Conservation (phyloP, 2,888 invertebrate genomes). For the Sylvicola fuscatus region DNA sequence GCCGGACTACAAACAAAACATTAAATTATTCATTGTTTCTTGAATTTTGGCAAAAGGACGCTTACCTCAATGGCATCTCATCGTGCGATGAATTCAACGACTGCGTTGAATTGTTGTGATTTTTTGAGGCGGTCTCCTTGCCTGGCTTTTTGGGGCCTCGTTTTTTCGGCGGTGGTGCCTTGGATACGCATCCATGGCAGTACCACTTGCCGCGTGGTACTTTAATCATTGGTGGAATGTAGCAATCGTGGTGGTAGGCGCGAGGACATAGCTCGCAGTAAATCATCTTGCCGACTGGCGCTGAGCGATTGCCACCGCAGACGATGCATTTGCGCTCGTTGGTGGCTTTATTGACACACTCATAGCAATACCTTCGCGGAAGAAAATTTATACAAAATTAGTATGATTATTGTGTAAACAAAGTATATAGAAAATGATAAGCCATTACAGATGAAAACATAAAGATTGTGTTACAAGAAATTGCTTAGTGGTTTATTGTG, state of each 20-base stretch:
- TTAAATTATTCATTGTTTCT: neutral
- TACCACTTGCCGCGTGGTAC: conserved; percentile 76
- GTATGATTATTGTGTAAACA: too few relatives aligned
- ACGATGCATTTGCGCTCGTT: conserved; percentile 87
- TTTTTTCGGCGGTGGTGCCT: conserved; percentile 57
- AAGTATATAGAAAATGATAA: too few relatives aligned
- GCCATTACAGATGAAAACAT: too few relatives aligned
- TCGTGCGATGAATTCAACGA: conserved; percentile 24
- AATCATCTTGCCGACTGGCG: conserved; percentile 40
- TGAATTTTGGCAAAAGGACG: neutral
- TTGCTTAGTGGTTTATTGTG: too few relatives aligned
- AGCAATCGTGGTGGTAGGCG: conserved; percentile 84
- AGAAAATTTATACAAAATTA: neutral
- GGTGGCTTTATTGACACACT: conserved; percentile 83
- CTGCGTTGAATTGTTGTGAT: conserved; percentile 13
- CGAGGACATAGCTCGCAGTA: conserved; percentile 80
- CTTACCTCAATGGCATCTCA: conserved; percentile 21
- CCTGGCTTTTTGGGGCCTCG: conserved; percentile 32
- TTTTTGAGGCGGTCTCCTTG: conserved; percentile 17
- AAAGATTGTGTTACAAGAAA: too few relatives aligned
- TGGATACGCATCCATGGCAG: conserved; percentile 69
- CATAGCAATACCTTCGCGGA: conserved; percentile 68
- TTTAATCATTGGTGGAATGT: conserved; percentile 68
- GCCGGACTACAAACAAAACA: conserved; percentile 33
- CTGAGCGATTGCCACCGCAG: conserved; percentile 53